Conservation (phyloP, 2,113 vertebrate genomes). For the Megaleporinus macrocephalus region DNA sequence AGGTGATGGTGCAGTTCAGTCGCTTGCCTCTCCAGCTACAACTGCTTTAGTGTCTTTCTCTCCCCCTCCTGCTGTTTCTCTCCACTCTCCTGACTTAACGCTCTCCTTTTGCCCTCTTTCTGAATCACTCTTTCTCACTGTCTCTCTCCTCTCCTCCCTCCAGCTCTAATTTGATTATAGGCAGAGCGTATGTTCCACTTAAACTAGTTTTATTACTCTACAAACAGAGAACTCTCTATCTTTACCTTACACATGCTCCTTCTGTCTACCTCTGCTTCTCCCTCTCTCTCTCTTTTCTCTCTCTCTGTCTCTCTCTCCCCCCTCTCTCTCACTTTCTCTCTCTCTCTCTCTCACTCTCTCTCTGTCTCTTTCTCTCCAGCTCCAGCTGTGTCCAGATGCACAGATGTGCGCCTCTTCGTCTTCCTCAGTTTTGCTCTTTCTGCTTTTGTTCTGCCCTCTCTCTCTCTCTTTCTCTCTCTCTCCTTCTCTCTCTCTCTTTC, state of each 20-base stretch:
- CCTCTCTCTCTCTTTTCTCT: not conserved
- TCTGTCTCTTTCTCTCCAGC: conserved; percentile 18
- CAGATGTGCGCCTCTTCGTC: conserved; percentile 27
- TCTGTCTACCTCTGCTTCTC: not conserved
- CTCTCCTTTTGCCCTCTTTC: not conserved
- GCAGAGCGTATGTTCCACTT: conserved; percentile 38
- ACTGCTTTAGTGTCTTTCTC: not conserved
- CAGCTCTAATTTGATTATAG: conserved; percentile 53
- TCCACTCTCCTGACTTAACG: too few species aligned
- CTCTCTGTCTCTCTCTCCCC: too few species aligned
- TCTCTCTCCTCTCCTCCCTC: conserved; percentile 42
- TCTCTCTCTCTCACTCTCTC: conserved; percentile 4
- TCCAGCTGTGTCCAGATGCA: conserved; percentile 67
- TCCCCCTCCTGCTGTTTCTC: not conserved
- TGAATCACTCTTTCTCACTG: conserved; percentile 23
- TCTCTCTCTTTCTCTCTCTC: not conserved
- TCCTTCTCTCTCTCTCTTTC: conserved; percentile 8
- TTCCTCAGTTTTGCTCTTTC: conserved; percentile 34
- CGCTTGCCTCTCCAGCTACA: conserved; percentile 9
- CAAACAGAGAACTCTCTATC: conserved; percentile 19
- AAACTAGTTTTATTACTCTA: conserved; percentile 35
- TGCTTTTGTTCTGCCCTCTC: not conserved
- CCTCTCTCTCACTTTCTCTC: too few species aligned
- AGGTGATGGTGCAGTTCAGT: not conserved
- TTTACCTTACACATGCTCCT: not conserved